Base-by-base conservation (phyloP, 2,113 vertebrate genomes). In the Heterotilapia buettikoferi region DNA sequence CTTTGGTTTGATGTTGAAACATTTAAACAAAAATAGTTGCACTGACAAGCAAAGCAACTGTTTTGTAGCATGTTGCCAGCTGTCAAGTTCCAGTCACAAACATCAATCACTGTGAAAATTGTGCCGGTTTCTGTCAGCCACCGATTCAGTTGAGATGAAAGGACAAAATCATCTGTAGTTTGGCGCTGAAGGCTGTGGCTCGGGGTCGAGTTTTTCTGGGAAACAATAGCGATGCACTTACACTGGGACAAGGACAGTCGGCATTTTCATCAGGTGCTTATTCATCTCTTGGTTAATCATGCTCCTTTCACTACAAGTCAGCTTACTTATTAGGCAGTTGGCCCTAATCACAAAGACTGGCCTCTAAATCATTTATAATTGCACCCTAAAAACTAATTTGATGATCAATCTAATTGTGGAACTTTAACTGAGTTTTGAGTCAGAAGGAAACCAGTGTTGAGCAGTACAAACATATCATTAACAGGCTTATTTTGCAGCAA, bases 21-120 rank as follows among this genome's bases (percentile, higher is more conserved):
- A 45, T 88, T 87, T 82, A 18, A 84, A 86, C 83, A 73, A 63
- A 86, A 82, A 84, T 36, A 11, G 33, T 82, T 79, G 40, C 61
- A 54, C 50, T 38, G 54, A 90, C 45, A 73, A 88, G 50, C 16
- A 79, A 57, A 89, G 71, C 59, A 66, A 82, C 29, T 85, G 89
- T 87, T 89, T 59, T 76, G 61, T 82, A 29, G 14, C 57, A 53
- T 6, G 50, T n/a, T 68, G 57, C 53, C 45, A 31, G 54, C 81
- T 86, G 83, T 85, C 63, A 78, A 33, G 33, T 36, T 80, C 26
- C 19, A 54, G 78, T 86, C 56, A 57, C 76, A 19, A 18, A 29
- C 82, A 88, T 90, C 92, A 84, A 12, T 92, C 88, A 84, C 21
- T 29, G 63, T 56, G 31, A 59, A 78, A 83, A 87, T 82, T 63